phyloP scores from a whole-genome alignment of 2,797 vertebrate species.

The Myotis myotis region DNA sequence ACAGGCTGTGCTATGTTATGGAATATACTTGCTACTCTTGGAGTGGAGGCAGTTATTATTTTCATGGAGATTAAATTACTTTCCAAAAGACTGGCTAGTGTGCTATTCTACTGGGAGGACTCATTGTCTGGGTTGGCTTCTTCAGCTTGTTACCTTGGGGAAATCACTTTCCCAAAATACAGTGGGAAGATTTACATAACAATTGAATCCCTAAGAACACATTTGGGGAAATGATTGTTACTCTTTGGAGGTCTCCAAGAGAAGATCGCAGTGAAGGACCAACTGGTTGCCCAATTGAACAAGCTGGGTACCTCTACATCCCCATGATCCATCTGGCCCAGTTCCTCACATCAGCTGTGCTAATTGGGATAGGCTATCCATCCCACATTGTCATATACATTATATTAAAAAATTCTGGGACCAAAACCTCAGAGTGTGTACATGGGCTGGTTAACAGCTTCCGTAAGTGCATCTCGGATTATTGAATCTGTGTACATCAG shows the following conservation, averaged over 20 bases:
- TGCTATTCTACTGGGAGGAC: constrained; percentile 89
- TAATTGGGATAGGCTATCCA: constrained; percentile 95
- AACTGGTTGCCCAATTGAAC: constrained; percentile 90
- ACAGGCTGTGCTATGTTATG: constrained; percentile 93
- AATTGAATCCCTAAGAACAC: constrained; percentile 82
- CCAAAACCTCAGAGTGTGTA: constrained; percentile 97
- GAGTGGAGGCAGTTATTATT: constrained; percentile 92
- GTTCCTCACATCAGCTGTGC: constrained; percentile 88
- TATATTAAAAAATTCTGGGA: constrained; percentile 97
- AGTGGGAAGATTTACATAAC: constrained; percentile 94
- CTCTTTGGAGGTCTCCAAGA: constrained; percentile 73
- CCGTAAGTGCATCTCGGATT: constrained; percentile 89
- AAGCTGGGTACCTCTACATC: constrained; percentile 94
- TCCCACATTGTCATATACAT: constrained; percentile 94
- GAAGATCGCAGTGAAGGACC: constrained; percentile 81
- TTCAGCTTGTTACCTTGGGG: constrained; percentile 96
- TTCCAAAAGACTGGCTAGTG: constrained; percentile 91
- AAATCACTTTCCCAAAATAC: constrained; percentile 93
- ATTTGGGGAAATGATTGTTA: constrained; percentile 72
- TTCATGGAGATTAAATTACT: constrained; percentile 92
- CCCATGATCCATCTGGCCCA: constrained; percentile 92
- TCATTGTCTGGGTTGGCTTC: constrained; percentile 92
- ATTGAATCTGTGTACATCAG: constrained; percentile 96
- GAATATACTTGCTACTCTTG: constrained; percentile 92
- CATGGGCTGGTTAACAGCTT: constrained; percentile 98